phyloP scores from a whole-genome alignment of 2,888 invertebrate genomes.

The Notodonta ziczac region DNA sequence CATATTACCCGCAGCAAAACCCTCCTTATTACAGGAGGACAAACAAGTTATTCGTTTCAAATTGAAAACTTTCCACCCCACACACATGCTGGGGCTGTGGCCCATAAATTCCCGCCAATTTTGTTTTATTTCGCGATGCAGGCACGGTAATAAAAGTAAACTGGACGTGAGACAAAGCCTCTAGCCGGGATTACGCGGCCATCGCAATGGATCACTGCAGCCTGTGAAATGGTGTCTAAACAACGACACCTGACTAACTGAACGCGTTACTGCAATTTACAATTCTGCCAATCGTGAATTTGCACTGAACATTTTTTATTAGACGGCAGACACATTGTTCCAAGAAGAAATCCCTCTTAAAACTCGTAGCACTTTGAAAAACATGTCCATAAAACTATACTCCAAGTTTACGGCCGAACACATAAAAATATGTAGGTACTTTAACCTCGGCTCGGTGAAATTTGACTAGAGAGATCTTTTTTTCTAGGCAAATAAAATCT shows the following conservation, averaged over 20 bases:
- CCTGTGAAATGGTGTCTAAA: conserved; percentile 75
- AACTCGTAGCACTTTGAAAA: conserved; percentile 57
- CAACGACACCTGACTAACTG: conserved; percentile 70
- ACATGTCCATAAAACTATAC: conserved; percentile 66
- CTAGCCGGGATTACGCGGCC: conserved; percentile 78
- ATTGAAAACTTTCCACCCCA: conserved; percentile 84
- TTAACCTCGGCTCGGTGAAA: conserved; percentile 47
- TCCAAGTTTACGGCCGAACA: conserved; percentile 57
- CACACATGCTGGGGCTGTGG: conserved; percentile 76
- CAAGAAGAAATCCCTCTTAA: conserved; percentile 51
- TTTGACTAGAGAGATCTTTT: conserved; percentile 49
- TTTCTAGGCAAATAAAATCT: conserved; percentile 49
- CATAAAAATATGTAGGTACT: conserved; percentile 55
- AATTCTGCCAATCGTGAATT: conserved; percentile 24
- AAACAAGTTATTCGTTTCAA: conserved; percentile 84
- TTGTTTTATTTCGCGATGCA: conserved; percentile 84
- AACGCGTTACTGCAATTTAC: conserved; percentile 40
- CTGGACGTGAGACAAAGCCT: conserved; percentile 84
- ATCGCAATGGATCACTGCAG: conserved; percentile 80
- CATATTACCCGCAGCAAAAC: conserved; percentile 77
- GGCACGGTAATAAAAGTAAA: conserved; percentile 84
- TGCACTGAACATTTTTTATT: conserved; percentile 36
- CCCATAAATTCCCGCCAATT: conserved; percentile 84
- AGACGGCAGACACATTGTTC: conserved; percentile 39
- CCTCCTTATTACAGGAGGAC: conserved; percentile 80